Evolutionary conservation across 2,888 invertebrate species (phyloP).

Genomic region (Orthonevra nobilis): DNA sequence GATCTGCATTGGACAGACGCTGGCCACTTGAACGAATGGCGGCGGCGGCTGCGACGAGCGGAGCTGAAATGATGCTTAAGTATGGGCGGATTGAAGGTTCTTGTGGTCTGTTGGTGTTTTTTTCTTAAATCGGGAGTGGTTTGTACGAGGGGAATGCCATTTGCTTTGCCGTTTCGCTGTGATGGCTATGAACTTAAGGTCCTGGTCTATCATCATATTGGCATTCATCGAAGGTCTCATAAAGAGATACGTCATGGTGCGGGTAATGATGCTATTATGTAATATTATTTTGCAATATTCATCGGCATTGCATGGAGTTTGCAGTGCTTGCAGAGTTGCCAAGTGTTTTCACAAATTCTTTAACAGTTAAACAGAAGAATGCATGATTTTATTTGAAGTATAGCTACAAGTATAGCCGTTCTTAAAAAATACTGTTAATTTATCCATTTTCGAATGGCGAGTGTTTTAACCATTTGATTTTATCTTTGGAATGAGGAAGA

Average conservation of each 20-base stretch:
- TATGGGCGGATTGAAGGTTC: constrained; percentile 60
- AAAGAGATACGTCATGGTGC: constrained; percentile 43
- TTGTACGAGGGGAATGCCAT: constrained; percentile 20
- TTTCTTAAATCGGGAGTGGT: constrained; percentile 6
- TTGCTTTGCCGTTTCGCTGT: constrained; percentile 48
- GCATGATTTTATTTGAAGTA: too few species aligned
- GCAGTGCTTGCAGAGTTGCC: constrained; percentile 28
- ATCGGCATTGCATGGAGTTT: constrained; percentile 11
- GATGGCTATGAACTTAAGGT: constrained; percentile 62
- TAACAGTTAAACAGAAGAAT: too few species aligned
- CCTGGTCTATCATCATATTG: constrained; percentile 61
- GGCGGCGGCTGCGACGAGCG: constrained; percentile 31
- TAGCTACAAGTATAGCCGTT: too few species aligned
- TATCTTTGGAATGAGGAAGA: too few species aligned
- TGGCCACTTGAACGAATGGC: constrained; percentile 39
- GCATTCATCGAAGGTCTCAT: constrained; percentile 38
- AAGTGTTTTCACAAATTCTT: not conserved
- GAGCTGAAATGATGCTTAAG: constrained; percentile 58
- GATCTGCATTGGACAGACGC: constrained; percentile 63
- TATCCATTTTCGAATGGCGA: too few species aligned
- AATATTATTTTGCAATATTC: constrained; percentile 64
- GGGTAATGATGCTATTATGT: constrained; percentile 66
- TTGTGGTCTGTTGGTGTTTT: constrained; percentile 47
- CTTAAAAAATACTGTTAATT: too few species aligned
- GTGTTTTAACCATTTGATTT: too few species aligned